Evolutionary conservation across 2,888 invertebrate genomes (phyloP).

Genomic region (Cerastis leucographa): DNA sequence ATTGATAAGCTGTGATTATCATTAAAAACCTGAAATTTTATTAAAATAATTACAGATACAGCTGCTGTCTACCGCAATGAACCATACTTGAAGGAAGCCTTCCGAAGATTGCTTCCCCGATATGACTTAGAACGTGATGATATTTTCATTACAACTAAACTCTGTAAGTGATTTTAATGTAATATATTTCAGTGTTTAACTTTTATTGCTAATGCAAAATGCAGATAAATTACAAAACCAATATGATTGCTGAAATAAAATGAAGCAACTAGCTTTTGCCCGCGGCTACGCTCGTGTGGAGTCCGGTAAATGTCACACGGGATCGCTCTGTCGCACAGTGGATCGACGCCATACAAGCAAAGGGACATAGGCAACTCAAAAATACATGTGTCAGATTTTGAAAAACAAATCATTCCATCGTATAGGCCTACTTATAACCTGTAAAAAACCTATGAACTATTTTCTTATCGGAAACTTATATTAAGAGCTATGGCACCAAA

Average conservation of each 20-base stretch:
- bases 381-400: too few relatives aligned
- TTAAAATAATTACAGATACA: conserved; percentile 91
- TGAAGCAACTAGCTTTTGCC: not conserved
- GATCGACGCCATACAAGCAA: too few relatives aligned
- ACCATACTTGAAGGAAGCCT: conserved; percentile 91
- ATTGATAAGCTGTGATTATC: not conserved
- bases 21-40: not conserved
- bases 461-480: too few relatives aligned
- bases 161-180: conserved; percentile 89
- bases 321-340: too few relatives aligned
- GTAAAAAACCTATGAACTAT: too few relatives aligned
- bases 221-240: not conserved
- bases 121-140: conserved; percentile 92
- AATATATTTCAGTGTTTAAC: not conserved
- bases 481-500: too few relatives aligned
- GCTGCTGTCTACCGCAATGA: conserved; percentile 95
- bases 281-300: not conserved
- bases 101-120: conserved; percentile 92
- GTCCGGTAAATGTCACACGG: not conserved
- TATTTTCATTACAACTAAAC: conserved; percentile 95
- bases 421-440: too few relatives aligned
- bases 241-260: not conserved
- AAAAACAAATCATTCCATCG: too few relatives aligned
- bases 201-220: not conserved
- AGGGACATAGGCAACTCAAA: too few relatives aligned